Base-by-base conservation (phyloP, 2,797 vertebrate genomes). In the Poeciliopsis turneri region DNA sequence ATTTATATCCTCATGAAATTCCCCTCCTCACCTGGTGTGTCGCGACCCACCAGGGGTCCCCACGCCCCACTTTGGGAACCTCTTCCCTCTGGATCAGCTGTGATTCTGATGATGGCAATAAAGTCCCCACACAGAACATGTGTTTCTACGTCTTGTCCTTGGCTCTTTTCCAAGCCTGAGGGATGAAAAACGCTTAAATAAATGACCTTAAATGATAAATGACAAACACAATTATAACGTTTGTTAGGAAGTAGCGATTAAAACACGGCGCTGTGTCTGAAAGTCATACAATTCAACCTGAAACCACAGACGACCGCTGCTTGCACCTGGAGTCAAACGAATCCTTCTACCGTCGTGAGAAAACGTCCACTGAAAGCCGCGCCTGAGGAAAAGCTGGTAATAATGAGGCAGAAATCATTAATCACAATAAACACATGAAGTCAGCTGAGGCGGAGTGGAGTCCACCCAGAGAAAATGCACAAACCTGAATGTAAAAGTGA, bases 381-480 rank as follows among this genome's bases (percentile, higher is more conserved):
- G 53, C 43, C 13, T 68, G 57, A 76, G 41, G 28, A 77, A 76
- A 80, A 72, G 82, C 36, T 82, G 80, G 45, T 43, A 68, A 86
- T 83, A 66, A 53, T 0, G 49, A 59, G 43, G 87, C 84, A 73
- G 57, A 25, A 72, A 79, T 55, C 87, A 80, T 89, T 70, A 88
- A 91, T 87, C 86, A 90, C 80, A 28, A 76, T 16, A 86, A 87
- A 78, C 85, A 78, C 61, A 87, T 49, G 74, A 66, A 75, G 36
- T 59, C 66, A 33, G 72, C 70, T 4, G 57, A 68, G 79, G 79
- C 28, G 79, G 79, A 84, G 86, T 55, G 25, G 61, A 74, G 3
- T 82, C 77, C 12, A 1, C 47, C 76, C 84, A 87, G 77, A 82
- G 59, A 53, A 91, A 92, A 92, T 84, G 89, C 64, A 91, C 88